phyloP scores from a whole-genome alignment of 2,797 vertebrate species.

The Okamejei kenojei region DNA sequence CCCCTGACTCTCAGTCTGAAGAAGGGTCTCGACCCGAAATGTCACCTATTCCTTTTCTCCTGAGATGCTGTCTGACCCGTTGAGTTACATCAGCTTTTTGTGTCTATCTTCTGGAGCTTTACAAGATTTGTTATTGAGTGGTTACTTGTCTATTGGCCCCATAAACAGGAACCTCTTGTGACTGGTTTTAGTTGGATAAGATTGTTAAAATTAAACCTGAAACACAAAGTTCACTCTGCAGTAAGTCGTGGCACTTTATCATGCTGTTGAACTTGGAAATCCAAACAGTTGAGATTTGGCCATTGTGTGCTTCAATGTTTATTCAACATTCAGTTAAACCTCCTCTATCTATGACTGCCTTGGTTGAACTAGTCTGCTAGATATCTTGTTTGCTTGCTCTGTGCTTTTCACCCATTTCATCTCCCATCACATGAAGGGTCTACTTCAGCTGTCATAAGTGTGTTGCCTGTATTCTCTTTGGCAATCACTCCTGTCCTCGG shows the following conservation, averaged over 20 bases:
- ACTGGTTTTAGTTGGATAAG: background rate
- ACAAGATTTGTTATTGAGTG: background rate
- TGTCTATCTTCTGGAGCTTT: no score
- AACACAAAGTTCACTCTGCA: background rate
- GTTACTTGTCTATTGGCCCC: background rate
- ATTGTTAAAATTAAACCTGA: background rate
- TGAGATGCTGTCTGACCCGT: no score
- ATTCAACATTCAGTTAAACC: background rate
- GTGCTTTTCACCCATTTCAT: no score
- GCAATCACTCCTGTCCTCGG: background rate
- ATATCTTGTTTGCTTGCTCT: background rate
- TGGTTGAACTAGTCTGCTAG: background rate
- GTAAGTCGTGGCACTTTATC: background rate
- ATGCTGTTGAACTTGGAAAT: background rate
- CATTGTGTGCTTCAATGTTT: background rate
- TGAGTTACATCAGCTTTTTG: no score
- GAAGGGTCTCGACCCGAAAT: no score
- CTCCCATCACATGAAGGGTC: no score
- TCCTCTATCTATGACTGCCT: background rate
- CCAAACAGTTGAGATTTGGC: background rate
- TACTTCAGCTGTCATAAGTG: no score
- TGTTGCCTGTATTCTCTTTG: no score
- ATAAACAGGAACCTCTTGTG: background rate
- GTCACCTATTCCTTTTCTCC: no score
- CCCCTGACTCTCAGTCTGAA: no score